Evolutionary conservation across 2,113 vertebrate genomes (phyloP).

Genomic region (Arothron firmamentum): DNA sequence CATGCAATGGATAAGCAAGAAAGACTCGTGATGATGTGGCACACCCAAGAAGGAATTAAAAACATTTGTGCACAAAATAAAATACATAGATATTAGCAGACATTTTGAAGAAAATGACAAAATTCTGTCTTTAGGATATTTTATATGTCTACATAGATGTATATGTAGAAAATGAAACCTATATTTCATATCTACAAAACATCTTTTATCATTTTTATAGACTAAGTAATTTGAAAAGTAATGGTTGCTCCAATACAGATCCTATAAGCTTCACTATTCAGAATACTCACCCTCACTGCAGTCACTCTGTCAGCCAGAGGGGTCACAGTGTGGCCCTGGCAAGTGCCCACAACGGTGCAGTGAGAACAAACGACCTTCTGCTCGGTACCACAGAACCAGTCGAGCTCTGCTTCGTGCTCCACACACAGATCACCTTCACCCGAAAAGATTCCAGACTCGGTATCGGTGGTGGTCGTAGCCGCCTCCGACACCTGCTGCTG

Average conservation of each 20-base stretch:
- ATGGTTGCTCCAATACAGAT: too few relatives aligned
- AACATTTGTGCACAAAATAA: too few relatives aligned
- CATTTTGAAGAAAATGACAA: too few relatives aligned
- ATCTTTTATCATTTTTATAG: too few relatives aligned
- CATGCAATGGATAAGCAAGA: neutral
- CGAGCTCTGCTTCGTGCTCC: constrained; percentile 69
- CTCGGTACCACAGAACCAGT: constrained; percentile 80
- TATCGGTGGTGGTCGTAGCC: neutral
- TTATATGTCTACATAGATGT: too few relatives aligned
- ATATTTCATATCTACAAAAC: too few relatives aligned
- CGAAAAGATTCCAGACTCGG: constrained; percentile 49
- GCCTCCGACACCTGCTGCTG: neutral
- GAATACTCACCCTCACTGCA: constrained; percentile 77
- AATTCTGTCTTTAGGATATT: too few relatives aligned
- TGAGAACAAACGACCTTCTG: constrained; percentile 74
- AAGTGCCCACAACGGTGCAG: constrained; percentile 73
- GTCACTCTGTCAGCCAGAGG: constrained; percentile 72
- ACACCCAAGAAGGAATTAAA: constrained; percentile 26
- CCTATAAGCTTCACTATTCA: neutral
- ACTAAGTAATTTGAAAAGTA: too few relatives aligned
- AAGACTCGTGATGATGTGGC: constrained; percentile 15
- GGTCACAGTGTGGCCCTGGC: constrained; percentile 75
- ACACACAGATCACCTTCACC: constrained; percentile 60
- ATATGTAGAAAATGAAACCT: too few relatives aligned
- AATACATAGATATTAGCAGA: too few relatives aligned